Base-by-base conservation (phyloP, 2,113 vertebrate species). In the Plecotus auritus region DNA sequence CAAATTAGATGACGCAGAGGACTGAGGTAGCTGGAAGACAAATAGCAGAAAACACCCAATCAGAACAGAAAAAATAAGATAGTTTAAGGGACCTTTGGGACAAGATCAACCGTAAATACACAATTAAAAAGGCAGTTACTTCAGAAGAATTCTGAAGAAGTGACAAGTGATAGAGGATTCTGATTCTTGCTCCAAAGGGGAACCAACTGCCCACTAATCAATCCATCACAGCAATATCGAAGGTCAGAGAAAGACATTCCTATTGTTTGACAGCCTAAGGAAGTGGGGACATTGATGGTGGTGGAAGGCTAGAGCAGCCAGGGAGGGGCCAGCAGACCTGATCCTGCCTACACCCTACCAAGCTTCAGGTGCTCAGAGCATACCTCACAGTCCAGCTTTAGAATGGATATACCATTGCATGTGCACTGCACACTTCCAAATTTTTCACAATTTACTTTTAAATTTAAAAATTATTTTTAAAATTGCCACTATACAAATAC, bases 201-300 rank as follows among this genome's bases (percentile, higher is more conserved):
- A 18, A 47, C 37, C 37, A 4, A 5, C 72, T 85, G 59, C 49
- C 18, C 40, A 4, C 22, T 30, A 7, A 14, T 37, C 37, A 7
- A 10, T 26, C 37, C 10, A 1, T 2, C 30, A 51, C 45, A 1
- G 67, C 14, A 32, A 1, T 5, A 9, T 66, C 69, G 3, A 2
- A 73, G 64, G 80, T 74, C 73, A 37, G 14, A 16, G n/a, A 69
- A 5, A 47, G 22, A 14, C 23, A 30, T 42, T 22, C 32, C 23
- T 14, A 0, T 16, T 3, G 18, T 22, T 2, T 37, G 37, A 11
- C 84, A 51, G 49, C 10, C 49, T 20, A 3, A 49, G 40, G n/a
- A 56, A 9, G 11, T 0, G 9, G 23, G 30, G 37, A 4, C 26
- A 54, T 4, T 78, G 7, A 0, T 1, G 12, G 20, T 1, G 49